phyloP scores from a whole-genome alignment of 1,140 invertebrate species.

The Phocides pigmalion region DNA sequence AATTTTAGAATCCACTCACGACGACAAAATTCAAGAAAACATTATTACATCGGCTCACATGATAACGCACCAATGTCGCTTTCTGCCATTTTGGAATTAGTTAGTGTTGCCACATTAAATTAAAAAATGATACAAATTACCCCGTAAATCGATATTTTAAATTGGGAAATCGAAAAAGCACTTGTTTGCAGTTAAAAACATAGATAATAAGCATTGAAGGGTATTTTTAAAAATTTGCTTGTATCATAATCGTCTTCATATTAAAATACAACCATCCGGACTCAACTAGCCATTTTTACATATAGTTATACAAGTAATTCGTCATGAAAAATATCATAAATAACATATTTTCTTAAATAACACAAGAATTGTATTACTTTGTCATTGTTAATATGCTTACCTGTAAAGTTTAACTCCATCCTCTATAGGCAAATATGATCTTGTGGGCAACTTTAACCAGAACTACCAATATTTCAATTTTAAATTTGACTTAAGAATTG shows the following conservation, averaged over 20 bases:
- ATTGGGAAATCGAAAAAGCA: conserved; percentile 3
- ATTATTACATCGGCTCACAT: conserved; percentile 81
- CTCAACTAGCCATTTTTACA: no score
- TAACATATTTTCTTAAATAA: no score
- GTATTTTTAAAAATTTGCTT: no score
- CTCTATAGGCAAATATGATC: not conserved
- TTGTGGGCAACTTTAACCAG: conserved; percentile 9
- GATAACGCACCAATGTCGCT: conserved; percentile 82
- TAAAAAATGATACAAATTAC: conserved; percentile 35
- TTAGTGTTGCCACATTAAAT: conserved; percentile 52
- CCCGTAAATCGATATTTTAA: conserved; percentile 45
- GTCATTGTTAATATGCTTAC: not conserved
- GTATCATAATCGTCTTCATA: no score
- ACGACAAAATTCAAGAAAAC: conserved; percentile 79
- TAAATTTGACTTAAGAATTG: not conserved
- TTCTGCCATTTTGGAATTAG: conserved; percentile 82
- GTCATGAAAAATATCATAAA: no score
- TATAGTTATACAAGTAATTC: no score
- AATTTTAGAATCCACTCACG: conserved; percentile 72
- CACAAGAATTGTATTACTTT: no score
- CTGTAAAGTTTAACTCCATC: not conserved
- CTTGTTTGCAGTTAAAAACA: no score
- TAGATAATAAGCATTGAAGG: no score
- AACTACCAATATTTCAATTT: conserved; percentile 9
- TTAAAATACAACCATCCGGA: no score